phyloP scores from a whole-genome alignment of 1,140 invertebrate species.

The Coenobita brevimanus region DNA sequence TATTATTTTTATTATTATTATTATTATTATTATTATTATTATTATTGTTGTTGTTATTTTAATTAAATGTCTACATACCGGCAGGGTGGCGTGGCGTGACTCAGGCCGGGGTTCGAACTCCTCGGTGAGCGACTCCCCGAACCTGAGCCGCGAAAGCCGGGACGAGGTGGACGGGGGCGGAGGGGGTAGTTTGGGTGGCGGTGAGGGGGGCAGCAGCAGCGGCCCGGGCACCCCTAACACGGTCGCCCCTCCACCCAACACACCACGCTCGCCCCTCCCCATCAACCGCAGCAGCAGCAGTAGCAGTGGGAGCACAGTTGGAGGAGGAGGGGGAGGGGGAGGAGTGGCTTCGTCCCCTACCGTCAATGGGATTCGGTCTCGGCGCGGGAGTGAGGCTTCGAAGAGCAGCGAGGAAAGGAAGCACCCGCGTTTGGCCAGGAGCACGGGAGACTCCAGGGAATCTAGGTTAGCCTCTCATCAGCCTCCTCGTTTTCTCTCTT shows the following conservation, averaged over 20 bases:
- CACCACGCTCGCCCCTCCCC: constrained; percentile 33
- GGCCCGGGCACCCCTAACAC: neutral
- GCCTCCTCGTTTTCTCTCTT: neutral
- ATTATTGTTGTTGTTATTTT: too few relatives aligned
- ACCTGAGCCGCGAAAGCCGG: constrained; percentile 40
- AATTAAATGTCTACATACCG: too few relatives aligned
- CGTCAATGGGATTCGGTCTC: constrained; percentile 43
- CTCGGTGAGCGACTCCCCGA: constrained; percentile 52
- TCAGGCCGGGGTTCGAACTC: constrained; percentile 46
- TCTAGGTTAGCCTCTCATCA: neutral
- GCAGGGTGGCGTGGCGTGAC: constrained; percentile 52
- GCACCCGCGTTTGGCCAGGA: constrained; percentile 31
- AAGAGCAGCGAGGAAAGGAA: constrained; percentile 45
- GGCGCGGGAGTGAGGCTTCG: constrained; percentile 42
- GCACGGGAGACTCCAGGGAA: constrained; percentile 22
- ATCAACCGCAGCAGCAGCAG: constrained; percentile 50
- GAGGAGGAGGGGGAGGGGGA: neutral
- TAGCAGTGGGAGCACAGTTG: constrained; percentile 34
- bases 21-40: too few relatives aligned
- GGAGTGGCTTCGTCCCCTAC: constrained; percentile 17
- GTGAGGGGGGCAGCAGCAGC: neutral
- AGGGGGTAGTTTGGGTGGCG: neutral
- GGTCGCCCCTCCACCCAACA: constrained; percentile 9
- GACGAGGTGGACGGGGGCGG: constrained; percentile 3
- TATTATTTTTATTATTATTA: too few relatives aligned